Percentiles rank a stretch among this genome's conserved stretches.
Conservation (phyloP, 2,888 invertebrate genomes). For the Bugula neritina region DNA sequence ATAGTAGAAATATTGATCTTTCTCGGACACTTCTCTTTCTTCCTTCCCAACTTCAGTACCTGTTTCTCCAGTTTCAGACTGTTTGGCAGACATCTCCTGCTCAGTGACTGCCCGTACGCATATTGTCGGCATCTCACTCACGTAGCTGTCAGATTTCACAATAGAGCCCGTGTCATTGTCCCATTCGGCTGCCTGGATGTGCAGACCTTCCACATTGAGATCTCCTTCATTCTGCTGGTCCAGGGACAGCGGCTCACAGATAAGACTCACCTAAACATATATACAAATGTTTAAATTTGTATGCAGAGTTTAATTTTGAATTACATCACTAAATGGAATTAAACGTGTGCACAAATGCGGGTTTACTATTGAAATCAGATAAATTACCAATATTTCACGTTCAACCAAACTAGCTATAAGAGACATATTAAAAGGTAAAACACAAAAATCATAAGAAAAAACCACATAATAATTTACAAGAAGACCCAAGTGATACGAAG, state of each 20-base stretch:
- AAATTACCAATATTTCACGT: too few species aligned
- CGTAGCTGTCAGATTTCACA: slow-evolving; percentile 9
- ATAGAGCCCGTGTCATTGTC: slow-evolving; percentile 36
- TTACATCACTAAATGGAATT: too few species aligned
- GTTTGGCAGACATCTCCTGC: neutral
- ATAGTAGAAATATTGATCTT: slow-evolving; percentile 31
- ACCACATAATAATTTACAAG: too few species aligned
- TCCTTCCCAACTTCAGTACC: slow-evolving; percentile 18
- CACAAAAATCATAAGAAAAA: too few species aligned
- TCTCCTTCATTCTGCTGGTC: slow-evolving; percentile 43
- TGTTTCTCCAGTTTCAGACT: neutral
- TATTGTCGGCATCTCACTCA: slow-evolving; percentile 35
- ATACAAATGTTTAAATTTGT: neutral
- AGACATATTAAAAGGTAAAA: too few species aligned
- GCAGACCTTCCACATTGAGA: slow-evolving; percentile 38
- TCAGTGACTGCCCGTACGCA: slow-evolving; percentile 38
- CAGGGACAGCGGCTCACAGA: slow-evolving; percentile 33
- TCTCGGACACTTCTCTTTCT: neutral
- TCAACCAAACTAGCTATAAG: too few species aligned
- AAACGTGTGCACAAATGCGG: too few species aligned
- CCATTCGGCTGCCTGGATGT: slow-evolving; percentile 46
- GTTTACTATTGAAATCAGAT: too few species aligned
- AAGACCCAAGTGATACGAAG: too few species aligned
- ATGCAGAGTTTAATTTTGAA: too few species aligned
- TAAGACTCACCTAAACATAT: slow-evolving; percentile 37